These are phyloP conservation scores for Pitangus sulphuratus DNA, from an alignment of 2,797 vertebrate species.

Conservation along the genomic window DNA sequence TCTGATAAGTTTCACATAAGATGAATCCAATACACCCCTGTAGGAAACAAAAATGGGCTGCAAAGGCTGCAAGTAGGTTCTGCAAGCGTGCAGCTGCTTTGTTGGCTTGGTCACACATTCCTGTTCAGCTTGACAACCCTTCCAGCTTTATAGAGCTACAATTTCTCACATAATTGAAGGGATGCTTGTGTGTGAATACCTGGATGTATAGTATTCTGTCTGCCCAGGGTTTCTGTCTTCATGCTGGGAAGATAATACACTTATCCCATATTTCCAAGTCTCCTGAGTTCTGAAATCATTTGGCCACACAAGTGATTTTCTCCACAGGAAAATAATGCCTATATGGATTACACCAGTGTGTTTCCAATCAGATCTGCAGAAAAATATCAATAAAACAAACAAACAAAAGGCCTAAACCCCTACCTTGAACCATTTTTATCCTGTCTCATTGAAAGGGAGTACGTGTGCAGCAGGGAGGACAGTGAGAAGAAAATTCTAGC, in stretches of 20 bases:
- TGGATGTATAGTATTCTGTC: neutral
- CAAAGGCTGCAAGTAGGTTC: neutral
- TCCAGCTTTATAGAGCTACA: neutral
- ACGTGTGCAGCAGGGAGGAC: neutral
- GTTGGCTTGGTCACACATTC: neutral
- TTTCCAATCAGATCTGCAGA: neutral
- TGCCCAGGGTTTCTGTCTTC: neutral
- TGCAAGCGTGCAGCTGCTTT: neutral
- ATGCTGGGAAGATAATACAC: neutral
- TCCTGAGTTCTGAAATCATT: neutral
- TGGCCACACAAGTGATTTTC: neutral
- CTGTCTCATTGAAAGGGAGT: neutral
- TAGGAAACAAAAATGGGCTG: neutral
- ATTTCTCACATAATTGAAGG: neutral
- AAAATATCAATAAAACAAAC: neutral
- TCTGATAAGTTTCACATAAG: neutral
- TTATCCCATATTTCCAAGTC: neutral
- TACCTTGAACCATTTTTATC: neutral
- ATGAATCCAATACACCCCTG: neutral
- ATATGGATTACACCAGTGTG: neutral
- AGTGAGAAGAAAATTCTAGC: neutral
- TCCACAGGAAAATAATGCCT: neutral
- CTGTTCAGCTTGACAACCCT: neutral
- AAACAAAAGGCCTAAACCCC: neutral
- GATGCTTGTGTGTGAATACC: neutral